Evolutionary conservation across 2,888 invertebrate species (phyloP), one percentile per base, ranked within the genome.

Genomic region (Cosmia trapezina): DNA sequence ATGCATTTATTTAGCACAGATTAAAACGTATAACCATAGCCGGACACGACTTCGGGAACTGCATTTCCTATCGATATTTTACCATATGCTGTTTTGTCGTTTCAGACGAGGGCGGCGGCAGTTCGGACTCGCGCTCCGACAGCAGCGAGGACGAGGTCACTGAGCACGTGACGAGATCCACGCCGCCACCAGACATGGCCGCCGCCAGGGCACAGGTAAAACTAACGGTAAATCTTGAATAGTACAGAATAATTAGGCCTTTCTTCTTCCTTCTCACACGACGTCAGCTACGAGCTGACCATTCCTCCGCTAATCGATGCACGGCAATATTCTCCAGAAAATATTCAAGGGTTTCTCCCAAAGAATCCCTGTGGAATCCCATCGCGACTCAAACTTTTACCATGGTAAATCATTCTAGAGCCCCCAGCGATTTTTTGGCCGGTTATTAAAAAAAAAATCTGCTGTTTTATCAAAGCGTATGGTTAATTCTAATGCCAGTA

Each of bases 111-210:
- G 97, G 97, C 89, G 97, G 95, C 84, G 97, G 94, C 89, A 95
- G 94, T 84, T 94, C 94, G 77, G 96, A 95, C 86, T 93, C 93
- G 59, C 97, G 97, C 73, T 97, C 97, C 72, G 97, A 98, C 93
- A 97, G 98, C 94, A 98, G 98, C 94, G 98, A 98, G 93, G 98
- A 98, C 97, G 97, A 98, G 96, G 97, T 98, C 93, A 97, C 97
- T 57, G 97, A 98, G 92, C 98, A 98, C 94, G 97, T 97, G 90
- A 89, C 94, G 51, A 89, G 91, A 72, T 91, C 92, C 84, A 89
- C 93, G 49, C 93, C 93, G 79, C 91, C 93, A 51, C 89, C 93
- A 88, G 91, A 90, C 88, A 95, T 95, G 95, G 93, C 95, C 70
- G 94, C 94, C 83, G 95, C 95, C 66, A 92, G 95, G 89, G 96